Evolutionary conservation across 2,888 invertebrate genomes (phyloP).

Genomic region (Steinernema hermaphroditum): DNA sequence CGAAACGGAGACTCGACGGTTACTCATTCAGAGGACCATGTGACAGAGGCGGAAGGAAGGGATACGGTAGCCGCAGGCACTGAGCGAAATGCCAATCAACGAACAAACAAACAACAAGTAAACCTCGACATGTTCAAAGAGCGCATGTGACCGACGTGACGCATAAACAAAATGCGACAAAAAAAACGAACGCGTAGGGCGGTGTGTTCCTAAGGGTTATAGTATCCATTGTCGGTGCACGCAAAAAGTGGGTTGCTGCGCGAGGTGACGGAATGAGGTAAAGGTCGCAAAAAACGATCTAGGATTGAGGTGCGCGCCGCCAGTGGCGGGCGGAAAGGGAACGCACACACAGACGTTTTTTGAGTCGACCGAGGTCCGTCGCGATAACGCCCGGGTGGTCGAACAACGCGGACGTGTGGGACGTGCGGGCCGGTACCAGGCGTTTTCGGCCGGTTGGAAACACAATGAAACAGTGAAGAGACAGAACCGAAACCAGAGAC

Average conservation of each 20-base stretch:
- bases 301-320: slow-evolving; percentile 31
- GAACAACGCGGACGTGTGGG: slow-evolving; percentile 24
- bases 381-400: slow-evolving; percentile 31
- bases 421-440: slow-evolving; percentile 31
- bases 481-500: slow-evolving; percentile 29
- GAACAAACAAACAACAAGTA: slow-evolving; percentile 26
- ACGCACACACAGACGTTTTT: slow-evolving; percentile 31
- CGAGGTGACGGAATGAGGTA: slow-evolving; percentile 22
- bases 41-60: slow-evolving; percentile 1
- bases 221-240: slow-evolving; percentile 13
- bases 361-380: slow-evolving; percentile 31
- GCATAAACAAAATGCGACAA: slow-evolving; percentile 13
- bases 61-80: slow-evolving; percentile 19
- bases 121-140: neutral
- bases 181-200: slow-evolving; percentile 10
- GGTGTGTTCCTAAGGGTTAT: neutral
- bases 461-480: slow-evolving; percentile 31
- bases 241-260: slow-evolving; percentile 26
- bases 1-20: neutral
- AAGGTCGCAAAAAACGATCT: slow-evolving; percentile 31
- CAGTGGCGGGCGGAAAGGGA: slow-evolving; percentile 29
- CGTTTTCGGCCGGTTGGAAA: slow-evolving; percentile 29
- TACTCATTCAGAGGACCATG: slow-evolving; percentile 9
- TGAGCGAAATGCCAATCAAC: slow-evolving; percentile 18
- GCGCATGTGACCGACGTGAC: neutral